Percentiles rank a stretch among this genome's conserved stretches.
These are phyloP conservation scores for Lysandra coridon DNA, from an alignment of 2,888 invertebrate genomes.

Conservation along the genomic window DNA sequence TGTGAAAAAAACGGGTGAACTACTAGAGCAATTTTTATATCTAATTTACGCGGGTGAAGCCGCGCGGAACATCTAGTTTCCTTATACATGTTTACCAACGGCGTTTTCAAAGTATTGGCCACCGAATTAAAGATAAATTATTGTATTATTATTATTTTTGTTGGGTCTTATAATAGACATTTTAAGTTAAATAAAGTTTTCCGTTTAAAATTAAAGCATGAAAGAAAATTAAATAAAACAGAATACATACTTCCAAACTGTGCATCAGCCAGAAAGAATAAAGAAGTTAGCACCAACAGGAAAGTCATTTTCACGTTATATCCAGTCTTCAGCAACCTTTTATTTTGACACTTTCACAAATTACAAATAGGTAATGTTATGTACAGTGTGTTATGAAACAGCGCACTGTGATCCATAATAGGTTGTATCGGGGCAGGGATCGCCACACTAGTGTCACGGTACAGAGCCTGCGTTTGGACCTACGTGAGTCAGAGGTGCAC, in stretches of 20 bases:
- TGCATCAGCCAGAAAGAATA: constrained; percentile 58
- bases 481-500: constrained; percentile 52
- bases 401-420: constrained; percentile 38
- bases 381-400: background rate
- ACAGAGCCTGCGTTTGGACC: constrained; percentile 61
- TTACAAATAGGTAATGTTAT: background rate
- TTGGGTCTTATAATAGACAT: too few species aligned
- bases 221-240: background rate
- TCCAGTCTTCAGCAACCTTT: constrained; percentile 18
- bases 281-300: constrained; percentile 49
- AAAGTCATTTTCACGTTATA: constrained; percentile 43
- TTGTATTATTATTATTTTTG: too few species aligned
- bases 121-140: too few species aligned
- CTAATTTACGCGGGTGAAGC: too few species aligned
- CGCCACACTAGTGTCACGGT: constrained; percentile 69
- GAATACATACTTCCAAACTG: constrained; percentile 72
- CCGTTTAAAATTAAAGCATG: too few species aligned
- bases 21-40: too few species aligned
- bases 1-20: too few species aligned
- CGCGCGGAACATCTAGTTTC: background rate
- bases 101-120: too few species aligned
- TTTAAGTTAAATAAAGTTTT: too few species aligned
- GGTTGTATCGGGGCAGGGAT: constrained; percentile 42
- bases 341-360: background rate
- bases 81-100: background rate